phyloP scores from a whole-genome alignment of 2,888 invertebrate genomes.

The Ormyrus pomaceus region DNA sequence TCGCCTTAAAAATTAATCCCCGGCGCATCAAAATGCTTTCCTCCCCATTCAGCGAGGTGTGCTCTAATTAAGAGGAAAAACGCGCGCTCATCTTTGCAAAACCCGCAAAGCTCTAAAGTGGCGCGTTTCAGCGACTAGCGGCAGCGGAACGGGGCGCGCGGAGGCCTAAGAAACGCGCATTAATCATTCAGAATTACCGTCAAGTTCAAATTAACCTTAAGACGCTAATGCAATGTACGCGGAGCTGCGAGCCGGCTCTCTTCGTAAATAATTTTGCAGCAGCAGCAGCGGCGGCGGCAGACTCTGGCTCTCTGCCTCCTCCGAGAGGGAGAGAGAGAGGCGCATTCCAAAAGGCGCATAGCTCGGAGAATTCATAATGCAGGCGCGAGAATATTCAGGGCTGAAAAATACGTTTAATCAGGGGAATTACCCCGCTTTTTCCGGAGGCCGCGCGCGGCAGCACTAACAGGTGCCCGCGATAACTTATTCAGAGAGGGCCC shows the following conservation, averaged over 20 bases:
- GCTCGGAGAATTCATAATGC: slow-evolving; percentile 39
- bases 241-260: background rate
- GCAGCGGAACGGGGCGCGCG: too few relatives aligned
- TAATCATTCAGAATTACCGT: slow-evolving; percentile 31
- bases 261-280: slow-evolving; percentile 44
- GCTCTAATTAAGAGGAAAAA: too few relatives aligned
- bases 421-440: slow-evolving; percentile 43
- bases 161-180: slow-evolving; percentile 8
- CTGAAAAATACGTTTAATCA: slow-evolving; percentile 57
- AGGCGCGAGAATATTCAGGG: slow-evolving; percentile 29
- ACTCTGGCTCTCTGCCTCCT: too few relatives aligned
- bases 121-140: background rate
- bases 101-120: too few relatives aligned
- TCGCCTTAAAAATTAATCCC: too few relatives aligned
- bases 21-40: too few relatives aligned
- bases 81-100: too few relatives aligned
- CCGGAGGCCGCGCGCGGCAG: background rate
- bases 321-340: background rate
- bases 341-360: slow-evolving; percentile 4
- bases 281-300: too few relatives aligned
- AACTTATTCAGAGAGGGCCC: slow-evolving; percentile 51
- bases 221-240: slow-evolving; percentile 32
- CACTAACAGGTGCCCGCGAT: slow-evolving; percentile 54
- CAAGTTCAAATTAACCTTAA: slow-evolving; percentile 34
- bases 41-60: too few relatives aligned